Base-by-base conservation (phyloP, 2,797 vertebrate genomes). In the Hephaestus fuliginosus region DNA sequence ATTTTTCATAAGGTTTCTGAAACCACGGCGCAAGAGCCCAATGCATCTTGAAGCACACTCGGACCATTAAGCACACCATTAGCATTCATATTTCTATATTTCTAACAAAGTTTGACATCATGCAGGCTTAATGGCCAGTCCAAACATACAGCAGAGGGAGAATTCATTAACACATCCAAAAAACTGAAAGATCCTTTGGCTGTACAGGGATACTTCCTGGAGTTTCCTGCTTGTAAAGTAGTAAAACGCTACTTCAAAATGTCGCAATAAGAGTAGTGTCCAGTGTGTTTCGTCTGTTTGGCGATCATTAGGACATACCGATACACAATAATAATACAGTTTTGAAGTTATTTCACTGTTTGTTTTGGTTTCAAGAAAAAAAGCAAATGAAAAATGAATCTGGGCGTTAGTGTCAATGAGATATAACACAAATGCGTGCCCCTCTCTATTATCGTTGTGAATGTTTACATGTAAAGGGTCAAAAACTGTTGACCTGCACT, bases 101-200 rank as follows among this genome's bases (percentile, higher is more conserved):
- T 80, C 52, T 71, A 71, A 70, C 85, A 80, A 69, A 49, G 13
- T 75, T 72, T 83, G 79, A 78, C 43, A 49, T 55, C 46, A 41
- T 2, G 18, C 56, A 57, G n/a, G 44, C 62, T 78, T 80, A 85
- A 78, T 76, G 70, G 76, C 68, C 58, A 46, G 46, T 30, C 53
- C 25, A 73, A 81, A 86, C 76, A 69, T 65, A 63, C 75, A 63
- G 74, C 77, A 4, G 20, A 41, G 39, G 55, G 20, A 70, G 65
- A 86, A 71, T 69, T 80, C 85, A 81, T 86, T 74, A 77, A 85
- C 75, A 74, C 62, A 75, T 77, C 33, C 1, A 15, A 69, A 70
- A 25, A 76, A 57, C 46, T 56, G 33, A 55, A 30, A 75, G 33
- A 69, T 67, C 0, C 78, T 74, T 78, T 60, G 22, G 49, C 76